Percentiles rank a stretch among this genome's conserved stretches.
These are phyloP conservation scores for Zaprionus tsacasi DNA, from an alignment of 1,140 invertebrate genomes.

Conservation along the genomic window DNA sequence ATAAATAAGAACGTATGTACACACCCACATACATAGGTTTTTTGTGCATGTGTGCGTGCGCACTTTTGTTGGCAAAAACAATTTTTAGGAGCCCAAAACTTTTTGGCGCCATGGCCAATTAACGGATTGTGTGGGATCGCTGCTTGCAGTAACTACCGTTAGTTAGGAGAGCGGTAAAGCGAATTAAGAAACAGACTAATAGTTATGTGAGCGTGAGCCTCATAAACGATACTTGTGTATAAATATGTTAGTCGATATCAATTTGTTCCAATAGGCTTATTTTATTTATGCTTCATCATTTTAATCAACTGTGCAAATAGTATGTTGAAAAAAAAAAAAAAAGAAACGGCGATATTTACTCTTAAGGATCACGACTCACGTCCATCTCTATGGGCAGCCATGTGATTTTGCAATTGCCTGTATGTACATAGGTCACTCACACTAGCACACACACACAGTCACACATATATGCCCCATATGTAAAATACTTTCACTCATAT, in stretches of 20 bases:
- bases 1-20: constrained; percentile 25
- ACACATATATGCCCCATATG: not conserved
- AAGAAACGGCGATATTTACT: not conserved
- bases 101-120: constrained; percentile 48
- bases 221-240: not conserved
- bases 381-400: not conserved
- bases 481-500: constrained; percentile 16
- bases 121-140: constrained; percentile 31
- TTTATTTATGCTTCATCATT: not conserved
- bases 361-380: not conserved
- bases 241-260: not conserved
- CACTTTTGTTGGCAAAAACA: constrained; percentile 20
- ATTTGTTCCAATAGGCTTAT: not conserved
- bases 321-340: not conserved
- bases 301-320: not conserved
- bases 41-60: constrained; percentile 13
- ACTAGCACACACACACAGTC: not conserved
- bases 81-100: constrained; percentile 14
- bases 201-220: constrained; percentile 15
- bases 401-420: constrained; percentile 10
- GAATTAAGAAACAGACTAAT: constrained; percentile 16
- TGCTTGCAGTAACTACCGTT: constrained; percentile 30
- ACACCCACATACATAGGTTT: not conserved
- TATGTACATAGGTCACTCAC: constrained; percentile 1
- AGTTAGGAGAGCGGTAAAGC: constrained; percentile 12